These are phyloP conservation scores for Gobio gobio DNA, from an alignment of 2,113 vertebrate species.

Conservation along the genomic window DNA sequence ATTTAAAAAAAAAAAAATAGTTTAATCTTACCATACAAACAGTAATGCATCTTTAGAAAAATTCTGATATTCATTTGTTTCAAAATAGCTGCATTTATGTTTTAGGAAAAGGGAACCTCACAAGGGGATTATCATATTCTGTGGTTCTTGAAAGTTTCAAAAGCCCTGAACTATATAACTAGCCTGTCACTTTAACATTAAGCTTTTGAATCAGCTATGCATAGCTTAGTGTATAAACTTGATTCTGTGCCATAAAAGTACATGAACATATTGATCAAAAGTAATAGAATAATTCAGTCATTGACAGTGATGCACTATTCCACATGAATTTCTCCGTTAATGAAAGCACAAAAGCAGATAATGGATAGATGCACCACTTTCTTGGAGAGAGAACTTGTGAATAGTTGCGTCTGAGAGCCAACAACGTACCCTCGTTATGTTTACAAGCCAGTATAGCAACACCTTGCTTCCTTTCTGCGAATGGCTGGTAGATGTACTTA, in stretches of 20 bases:
- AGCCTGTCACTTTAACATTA: neutral
- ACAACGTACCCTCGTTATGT: neutral
- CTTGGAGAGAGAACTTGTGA: neutral
- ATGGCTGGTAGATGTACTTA: slow-evolving; percentile 12
- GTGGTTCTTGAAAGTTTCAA: too few species aligned
- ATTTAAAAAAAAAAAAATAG: too few species aligned
- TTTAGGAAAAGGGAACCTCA: too few species aligned
- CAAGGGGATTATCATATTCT: too few species aligned
- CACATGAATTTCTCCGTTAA: neutral
- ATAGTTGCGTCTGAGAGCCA: neutral
- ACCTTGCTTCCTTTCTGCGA: slow-evolving; percentile 18
- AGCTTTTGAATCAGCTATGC: neutral
- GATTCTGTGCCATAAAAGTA: neutral
- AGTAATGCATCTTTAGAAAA: too few species aligned
- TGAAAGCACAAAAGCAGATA: neutral
- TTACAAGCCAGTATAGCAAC: slow-evolving; percentile 3
- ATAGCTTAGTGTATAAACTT: neutral
- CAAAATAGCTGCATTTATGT: too few species aligned
- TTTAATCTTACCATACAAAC: too few species aligned
- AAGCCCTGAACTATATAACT: too few species aligned
- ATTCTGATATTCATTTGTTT: too few species aligned
- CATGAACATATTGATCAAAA: neutral
- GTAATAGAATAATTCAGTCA: neutral
- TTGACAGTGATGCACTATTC: neutral
- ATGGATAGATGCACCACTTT: neutral